Conservation (phyloP, 1,140 invertebrate genomes). For the Drosophila triauraria region DNA sequence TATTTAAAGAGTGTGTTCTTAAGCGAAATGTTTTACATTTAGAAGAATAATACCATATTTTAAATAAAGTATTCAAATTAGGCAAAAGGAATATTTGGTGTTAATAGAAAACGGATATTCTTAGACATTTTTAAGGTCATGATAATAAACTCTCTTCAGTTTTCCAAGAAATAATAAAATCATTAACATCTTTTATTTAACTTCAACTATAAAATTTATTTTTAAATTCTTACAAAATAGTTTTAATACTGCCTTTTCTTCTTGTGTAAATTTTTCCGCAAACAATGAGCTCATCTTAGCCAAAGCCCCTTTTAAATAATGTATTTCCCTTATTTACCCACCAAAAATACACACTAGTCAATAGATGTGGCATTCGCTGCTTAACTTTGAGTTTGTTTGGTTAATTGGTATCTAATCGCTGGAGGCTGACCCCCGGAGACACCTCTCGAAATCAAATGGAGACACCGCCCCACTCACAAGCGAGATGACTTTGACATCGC, state of each 20-base stretch:
- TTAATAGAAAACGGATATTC: too few species aligned
- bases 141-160: too few species aligned
- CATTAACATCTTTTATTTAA: too few species aligned
- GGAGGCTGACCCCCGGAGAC: conserved; percentile 65
- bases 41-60: not conserved
- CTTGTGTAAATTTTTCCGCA: conserved; percentile 3
- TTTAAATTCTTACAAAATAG: too few species aligned
- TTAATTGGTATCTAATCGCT: conserved; percentile 70
- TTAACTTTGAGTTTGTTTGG: conserved; percentile 27
- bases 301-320: conserved; percentile 14
- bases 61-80: too few species aligned
- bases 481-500: conserved; percentile 54
- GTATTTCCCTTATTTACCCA: conserved; percentile 7
- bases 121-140: too few species aligned
- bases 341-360: conserved; percentile 10
- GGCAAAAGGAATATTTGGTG: too few species aligned
- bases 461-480: conserved; percentile 16
- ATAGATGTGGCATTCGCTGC: conserved; percentile 23
- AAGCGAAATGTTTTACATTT: not conserved
- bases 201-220: too few species aligned
- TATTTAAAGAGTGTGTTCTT: not conserved
- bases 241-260: not conserved
- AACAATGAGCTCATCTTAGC: conserved; percentile 63
- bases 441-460: conserved; percentile 45
- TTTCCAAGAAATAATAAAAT: too few species aligned